phyloP scores from a whole-genome alignment of 2,888 invertebrate genomes.

The Netelia virgata region DNA sequence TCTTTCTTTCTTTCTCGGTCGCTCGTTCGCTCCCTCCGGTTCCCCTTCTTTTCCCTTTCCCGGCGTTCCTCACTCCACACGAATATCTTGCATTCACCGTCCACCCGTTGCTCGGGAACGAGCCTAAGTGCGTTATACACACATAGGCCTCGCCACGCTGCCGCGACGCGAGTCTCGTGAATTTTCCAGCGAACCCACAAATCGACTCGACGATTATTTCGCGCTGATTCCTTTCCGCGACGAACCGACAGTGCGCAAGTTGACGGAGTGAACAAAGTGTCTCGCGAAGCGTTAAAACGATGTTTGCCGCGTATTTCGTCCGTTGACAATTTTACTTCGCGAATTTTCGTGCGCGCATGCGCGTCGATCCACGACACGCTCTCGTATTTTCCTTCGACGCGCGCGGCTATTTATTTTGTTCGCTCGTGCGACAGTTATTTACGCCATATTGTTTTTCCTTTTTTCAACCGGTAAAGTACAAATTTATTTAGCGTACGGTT shows the following conservation, averaged over 20 bases:
- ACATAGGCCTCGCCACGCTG: not conserved
- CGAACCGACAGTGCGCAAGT: too few relatives aligned
- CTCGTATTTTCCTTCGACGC: not conserved
- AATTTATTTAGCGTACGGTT: not conserved
- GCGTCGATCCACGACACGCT: slow-evolving; percentile 2
- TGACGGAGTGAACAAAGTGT: too few relatives aligned
- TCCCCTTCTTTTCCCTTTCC: slow-evolving; percentile 11
- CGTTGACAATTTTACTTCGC: not conserved
- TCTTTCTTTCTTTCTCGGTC: slow-evolving; percentile 3
- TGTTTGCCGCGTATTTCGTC: not conserved
- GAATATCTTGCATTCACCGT: slow-evolving; percentile 56
- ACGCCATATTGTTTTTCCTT: slow-evolving; percentile 13
- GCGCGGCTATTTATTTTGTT: not conserved
- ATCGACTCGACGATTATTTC: too few relatives aligned
- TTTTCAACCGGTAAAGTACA: not conserved
- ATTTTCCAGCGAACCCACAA: too few relatives aligned
- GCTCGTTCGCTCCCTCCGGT: not conserved
- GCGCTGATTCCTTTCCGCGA: too few relatives aligned
- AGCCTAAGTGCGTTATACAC: slow-evolving; percentile 14
- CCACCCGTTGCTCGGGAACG: slow-evolving; percentile 40
- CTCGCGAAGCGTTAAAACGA: too few relatives aligned
- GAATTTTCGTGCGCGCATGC: not conserved
- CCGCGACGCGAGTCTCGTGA: not conserved
- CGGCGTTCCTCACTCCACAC: slow-evolving; percentile 12
- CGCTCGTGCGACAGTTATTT: not conserved